phyloP scores from a whole-genome alignment of 2,113 vertebrate genomes.

The Colossoma macropomum region DNA sequence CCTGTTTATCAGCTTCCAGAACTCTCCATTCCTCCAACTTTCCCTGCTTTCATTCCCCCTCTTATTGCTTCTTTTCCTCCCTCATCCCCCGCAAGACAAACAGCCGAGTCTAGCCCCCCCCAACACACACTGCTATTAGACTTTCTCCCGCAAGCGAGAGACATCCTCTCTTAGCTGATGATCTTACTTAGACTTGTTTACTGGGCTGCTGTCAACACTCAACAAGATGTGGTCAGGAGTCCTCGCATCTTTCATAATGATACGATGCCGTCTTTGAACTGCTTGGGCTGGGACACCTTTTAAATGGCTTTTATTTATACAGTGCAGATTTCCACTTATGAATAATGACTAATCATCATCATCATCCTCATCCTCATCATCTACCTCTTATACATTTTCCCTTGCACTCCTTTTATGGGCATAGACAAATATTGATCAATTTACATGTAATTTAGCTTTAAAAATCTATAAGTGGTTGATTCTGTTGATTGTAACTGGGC shows the following conservation, averaged over 20 bases:
- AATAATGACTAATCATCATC: not conserved
- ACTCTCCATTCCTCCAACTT: conserved; percentile 43
- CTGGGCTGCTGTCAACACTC: not conserved
- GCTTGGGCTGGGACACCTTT: not conserved
- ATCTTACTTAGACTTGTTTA: conserved; percentile 40
- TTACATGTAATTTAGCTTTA: not conserved
- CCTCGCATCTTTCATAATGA: not conserved
- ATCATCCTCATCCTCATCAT: not conserved
- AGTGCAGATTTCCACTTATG: not conserved
- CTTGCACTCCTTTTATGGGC: not conserved
- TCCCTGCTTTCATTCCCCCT: conserved; percentile 46
- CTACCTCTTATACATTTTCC: not conserved
- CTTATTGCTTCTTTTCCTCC: conserved; percentile 46
- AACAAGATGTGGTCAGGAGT: conserved; percentile 14
- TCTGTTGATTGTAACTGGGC: not conserved
- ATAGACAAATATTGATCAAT: not conserved
- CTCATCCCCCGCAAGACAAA: conserved; percentile 28
- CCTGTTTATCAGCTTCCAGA: conserved; percentile 71
- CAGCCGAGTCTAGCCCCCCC: not conserved
- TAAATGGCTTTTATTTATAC: not conserved
- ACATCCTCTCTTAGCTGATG: not conserved
- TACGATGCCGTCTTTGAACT: not conserved
- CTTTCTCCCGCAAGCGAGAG: not conserved
- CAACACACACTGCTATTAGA: not conserved
- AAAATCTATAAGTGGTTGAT: no score